Percentiles rank a stretch among this genome's conserved stretches.
Conservation (phyloP, 1,140 invertebrate species). For the Diorhabda elongata region DNA sequence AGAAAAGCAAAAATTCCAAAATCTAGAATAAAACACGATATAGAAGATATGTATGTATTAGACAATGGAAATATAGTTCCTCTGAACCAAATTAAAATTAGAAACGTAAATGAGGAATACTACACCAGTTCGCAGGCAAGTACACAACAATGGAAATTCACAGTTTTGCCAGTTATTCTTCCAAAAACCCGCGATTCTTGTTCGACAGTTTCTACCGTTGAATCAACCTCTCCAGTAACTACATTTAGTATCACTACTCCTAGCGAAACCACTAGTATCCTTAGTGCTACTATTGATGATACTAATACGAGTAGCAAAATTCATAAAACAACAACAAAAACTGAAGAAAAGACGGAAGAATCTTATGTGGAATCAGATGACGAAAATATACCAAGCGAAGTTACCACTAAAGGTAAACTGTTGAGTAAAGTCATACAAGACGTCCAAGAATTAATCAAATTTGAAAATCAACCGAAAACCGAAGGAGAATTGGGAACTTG, state of each 20-base stretch:
- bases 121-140: neutral
- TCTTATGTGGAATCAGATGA: constrained; percentile 4
- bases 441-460: constrained; percentile 32
- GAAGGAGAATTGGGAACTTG: constrained; percentile 27
- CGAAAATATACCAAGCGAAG: constrained; percentile 12
- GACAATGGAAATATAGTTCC: constrained; percentile 31
- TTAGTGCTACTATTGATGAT: neutral
- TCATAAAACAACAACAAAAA: neutral
- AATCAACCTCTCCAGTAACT: neutral
- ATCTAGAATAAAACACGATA: constrained; percentile 20
- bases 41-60: constrained; percentile 29
- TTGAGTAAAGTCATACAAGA: constrained; percentile 32
- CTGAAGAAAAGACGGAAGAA: neutral
- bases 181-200: constrained; percentile 16
- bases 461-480: constrained; percentile 16
- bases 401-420: constrained; percentile 16
- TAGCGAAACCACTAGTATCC: neutral
- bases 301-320: neutral
- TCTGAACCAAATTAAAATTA: constrained; percentile 21
- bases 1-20: constrained; percentile 1
- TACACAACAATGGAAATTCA: constrained; percentile 23
- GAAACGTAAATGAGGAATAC: neutral
- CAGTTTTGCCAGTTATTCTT: constrained; percentile 31
- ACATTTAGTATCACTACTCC: neutral
- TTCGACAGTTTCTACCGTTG: neutral